Percentiles rank a stretch among this genome's conserved stretches.
Conservation (phyloP, 2,113 vertebrate species). For the Catharus bicknelli region DNA sequence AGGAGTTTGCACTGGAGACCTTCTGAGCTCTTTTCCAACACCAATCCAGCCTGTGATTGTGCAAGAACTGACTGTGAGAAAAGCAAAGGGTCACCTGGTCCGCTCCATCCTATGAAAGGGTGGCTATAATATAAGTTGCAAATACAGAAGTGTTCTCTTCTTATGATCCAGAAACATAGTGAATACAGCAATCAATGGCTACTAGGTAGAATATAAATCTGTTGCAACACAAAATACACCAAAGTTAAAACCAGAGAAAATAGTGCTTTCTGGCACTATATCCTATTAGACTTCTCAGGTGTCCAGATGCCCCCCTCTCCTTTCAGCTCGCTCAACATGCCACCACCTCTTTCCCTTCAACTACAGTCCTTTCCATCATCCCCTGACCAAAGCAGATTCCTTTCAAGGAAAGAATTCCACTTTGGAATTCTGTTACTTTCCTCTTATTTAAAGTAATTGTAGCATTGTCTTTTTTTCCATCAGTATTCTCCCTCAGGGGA, state of each 20-base stretch:
- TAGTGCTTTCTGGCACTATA: neutral
- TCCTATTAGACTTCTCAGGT: neutral
- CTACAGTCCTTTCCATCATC: neutral
- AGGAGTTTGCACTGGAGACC: neutral
- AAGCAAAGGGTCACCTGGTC: neutral
- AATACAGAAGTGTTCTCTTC: neutral
- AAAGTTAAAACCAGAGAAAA: slow-evolving; percentile 16
- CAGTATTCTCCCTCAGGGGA: slow-evolving; percentile 46
- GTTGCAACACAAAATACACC: neutral
- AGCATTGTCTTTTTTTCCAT: slow-evolving; percentile 57
- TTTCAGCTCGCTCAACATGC: neutral
- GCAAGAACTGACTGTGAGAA: neutral
- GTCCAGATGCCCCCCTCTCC: neutral
- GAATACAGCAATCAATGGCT: neutral
- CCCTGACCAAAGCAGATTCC: slow-evolving; percentile 28
- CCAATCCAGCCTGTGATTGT: neutral
- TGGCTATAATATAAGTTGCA: neutral
- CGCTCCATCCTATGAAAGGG: neutral
- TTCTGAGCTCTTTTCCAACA: neutral
- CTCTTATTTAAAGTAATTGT: slow-evolving; percentile 61
- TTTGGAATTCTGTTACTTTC: slow-evolving; percentile 41
- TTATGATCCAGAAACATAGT: neutral
- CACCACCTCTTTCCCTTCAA: neutral
- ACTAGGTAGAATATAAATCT: neutral
- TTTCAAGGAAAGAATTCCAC: slow-evolving; percentile 47